A percentile compares a stretch with the other conserved stretches of the same genome.
Conservation (phyloP, 2,113 vertebrate genomes). For the Neomonachus schauinslandi region DNA sequence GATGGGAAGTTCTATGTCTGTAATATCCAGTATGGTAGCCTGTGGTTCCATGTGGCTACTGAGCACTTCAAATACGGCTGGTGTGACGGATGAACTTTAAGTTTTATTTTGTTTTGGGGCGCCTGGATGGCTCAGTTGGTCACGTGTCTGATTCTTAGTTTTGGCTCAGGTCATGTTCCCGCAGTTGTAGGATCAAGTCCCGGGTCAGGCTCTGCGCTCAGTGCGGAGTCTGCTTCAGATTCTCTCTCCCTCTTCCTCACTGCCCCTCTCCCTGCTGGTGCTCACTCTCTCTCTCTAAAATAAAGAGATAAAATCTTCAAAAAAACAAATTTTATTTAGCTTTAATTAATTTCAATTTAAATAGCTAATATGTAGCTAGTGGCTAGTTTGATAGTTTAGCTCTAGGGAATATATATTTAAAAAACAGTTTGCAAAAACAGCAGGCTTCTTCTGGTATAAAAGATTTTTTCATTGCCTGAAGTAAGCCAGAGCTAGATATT, state of each 20-base stretch:
- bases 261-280: not conserved
- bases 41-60: not conserved
- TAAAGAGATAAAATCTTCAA: not conserved
- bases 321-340: not conserved
- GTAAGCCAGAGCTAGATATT: not conserved
- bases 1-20: not conserved
- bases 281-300: not conserved
- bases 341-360: conserved; percentile 15
- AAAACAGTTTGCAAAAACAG: conserved; percentile 8
- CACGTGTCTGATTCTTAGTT: not conserved
- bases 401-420: not conserved
- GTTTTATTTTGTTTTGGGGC: not conserved
- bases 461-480: not conserved
- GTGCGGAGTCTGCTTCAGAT: not conserved
- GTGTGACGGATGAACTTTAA: not conserved
- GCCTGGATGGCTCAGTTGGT: not conserved
- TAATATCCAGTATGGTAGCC: not conserved
- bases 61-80: not conserved
- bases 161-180: not conserved
- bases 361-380: not conserved
- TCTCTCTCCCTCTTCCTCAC: not conserved
- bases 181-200: not conserved
- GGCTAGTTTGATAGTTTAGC: not conserved
- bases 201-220: not conserved
- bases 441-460: not conserved